These are phyloP conservation scores for Trachelus troglodyta DNA, from an alignment of 2,888 invertebrate genomes.

Conservation along the genomic window DNA sequence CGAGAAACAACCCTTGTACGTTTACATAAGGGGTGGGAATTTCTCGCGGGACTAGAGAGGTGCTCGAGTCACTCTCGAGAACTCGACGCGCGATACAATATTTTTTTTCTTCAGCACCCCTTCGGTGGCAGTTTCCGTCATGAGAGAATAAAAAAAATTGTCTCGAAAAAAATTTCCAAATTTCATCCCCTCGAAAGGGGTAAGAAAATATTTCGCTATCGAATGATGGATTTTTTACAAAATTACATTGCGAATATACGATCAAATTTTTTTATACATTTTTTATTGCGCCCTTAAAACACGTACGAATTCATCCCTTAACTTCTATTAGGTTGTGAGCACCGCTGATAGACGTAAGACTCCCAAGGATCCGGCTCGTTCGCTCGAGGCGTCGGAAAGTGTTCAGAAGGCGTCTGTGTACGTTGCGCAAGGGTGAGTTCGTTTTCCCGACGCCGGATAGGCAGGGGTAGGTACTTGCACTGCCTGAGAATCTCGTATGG, in stretches of 20 bases:
- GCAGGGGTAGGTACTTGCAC: constrained; percentile 4
- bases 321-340: constrained; percentile 15
- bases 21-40: too few relatives aligned
- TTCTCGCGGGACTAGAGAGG: background rate
- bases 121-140: too few relatives aligned
- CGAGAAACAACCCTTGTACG: background rate
- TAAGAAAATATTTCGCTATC: too few relatives aligned
- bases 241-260: too few relatives aligned
- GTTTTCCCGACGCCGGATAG: constrained; percentile 18
- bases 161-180: too few relatives aligned
- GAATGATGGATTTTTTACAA: too few relatives aligned
- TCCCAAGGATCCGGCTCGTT: constrained; percentile 22
- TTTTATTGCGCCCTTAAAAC: too few relatives aligned
- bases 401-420: constrained; percentile 2
- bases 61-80: background rate
- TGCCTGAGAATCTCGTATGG: constrained; percentile 13
- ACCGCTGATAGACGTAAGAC: constrained; percentile 33
- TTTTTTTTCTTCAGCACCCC: too few relatives aligned
- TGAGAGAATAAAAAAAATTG: too few relatives aligned
- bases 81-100: too few relatives aligned
- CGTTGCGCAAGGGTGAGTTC: background rate
- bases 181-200: too few relatives aligned
- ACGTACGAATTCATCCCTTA: background rate
- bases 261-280: too few relatives aligned
- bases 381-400: constrained; percentile 26